These are phyloP conservation scores for Coranthus polyacanthus DNA, from an alignment of 2,797 vertebrate genomes.

Conservation along the genomic window DNA sequence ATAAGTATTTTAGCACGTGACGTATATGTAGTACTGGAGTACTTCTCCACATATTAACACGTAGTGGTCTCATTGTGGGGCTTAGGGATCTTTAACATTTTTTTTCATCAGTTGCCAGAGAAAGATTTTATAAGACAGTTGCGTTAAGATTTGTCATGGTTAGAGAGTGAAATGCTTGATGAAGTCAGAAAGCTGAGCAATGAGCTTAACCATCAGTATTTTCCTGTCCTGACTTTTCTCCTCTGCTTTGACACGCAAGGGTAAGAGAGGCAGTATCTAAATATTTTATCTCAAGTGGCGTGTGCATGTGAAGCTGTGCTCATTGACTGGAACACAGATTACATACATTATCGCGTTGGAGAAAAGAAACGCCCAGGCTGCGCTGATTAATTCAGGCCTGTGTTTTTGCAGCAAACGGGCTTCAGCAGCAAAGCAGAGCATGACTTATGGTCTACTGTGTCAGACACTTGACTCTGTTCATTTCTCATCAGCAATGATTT, in stretches of 20 bases:
- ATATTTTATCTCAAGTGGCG: constrained; percentile 57
- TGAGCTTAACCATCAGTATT: constrained; percentile 27
- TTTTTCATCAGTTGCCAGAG: too few relatives aligned
- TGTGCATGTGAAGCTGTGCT: constrained; percentile 20
- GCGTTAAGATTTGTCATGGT: background rate
- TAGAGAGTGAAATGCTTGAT: constrained; percentile 1
- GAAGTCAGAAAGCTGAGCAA: constrained; percentile 8
- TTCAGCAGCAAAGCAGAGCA: constrained; percentile 11
- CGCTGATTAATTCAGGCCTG: constrained; percentile 9
- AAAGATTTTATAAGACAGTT: background rate
- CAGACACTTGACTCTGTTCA: background rate
- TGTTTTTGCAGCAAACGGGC: constrained; percentile 15
- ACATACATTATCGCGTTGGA: constrained; percentile 18
- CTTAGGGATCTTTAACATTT: too few relatives aligned
- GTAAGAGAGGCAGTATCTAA: constrained; percentile 36
- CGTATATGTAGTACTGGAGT: background rate
- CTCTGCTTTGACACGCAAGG: constrained; percentile 9
- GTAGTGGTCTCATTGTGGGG: too few relatives aligned
- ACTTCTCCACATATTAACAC: background rate
- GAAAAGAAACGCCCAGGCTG: constrained; percentile 4
- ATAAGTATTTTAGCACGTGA: background rate
- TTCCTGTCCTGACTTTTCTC: background rate
- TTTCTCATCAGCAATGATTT: background rate
- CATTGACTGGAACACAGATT: constrained; percentile 18
- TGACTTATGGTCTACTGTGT: background rate